Conservation (phyloP, 2,113 vertebrate genomes). For the Seriola rivoliana region DNA sequence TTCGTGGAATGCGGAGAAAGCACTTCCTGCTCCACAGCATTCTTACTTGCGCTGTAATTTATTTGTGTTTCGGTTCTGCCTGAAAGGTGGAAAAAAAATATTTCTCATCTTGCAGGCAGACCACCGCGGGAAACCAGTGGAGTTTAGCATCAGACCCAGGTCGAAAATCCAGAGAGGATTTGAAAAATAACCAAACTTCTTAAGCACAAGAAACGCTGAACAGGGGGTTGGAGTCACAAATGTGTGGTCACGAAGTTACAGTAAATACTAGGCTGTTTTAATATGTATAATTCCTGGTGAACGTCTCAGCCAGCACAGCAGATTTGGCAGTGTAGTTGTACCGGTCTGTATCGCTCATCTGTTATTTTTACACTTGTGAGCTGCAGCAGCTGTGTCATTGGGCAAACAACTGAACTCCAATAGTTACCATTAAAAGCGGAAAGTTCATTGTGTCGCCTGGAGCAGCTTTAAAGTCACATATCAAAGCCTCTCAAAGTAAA, state of each 20-base stretch:
- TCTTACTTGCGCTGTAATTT: slow-evolving; percentile 57
- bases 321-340: background rate
- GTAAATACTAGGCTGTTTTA: background rate
- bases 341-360: background rate
- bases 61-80: slow-evolving; percentile 62
- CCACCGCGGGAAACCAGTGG: slow-evolving; percentile 39
- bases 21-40: slow-evolving; percentile 64
- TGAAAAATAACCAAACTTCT: slow-evolving; percentile 9
- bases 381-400: background rate
- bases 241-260: background rate
- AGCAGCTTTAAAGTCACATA: background rate
- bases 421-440: background rate
- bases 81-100: slow-evolving; percentile 45
- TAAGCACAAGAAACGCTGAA: background rate
- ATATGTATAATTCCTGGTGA: background rate
- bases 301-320: background rate
- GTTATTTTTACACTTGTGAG: background rate
- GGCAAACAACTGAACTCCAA: background rate
- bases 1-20: slow-evolving; percentile 55
- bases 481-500: no score
- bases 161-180: slow-evolving; percentile 17
- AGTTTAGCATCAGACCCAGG: slow-evolving; percentile 10
- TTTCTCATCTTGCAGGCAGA: slow-evolving; percentile 49
- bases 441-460: background rate
- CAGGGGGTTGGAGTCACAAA: background rate